Percentiles rank a stretch among this genome's conserved stretches.
Evolutionary conservation across 1,140 invertebrate genomes (phyloP).

Genomic region (Cherax quadricarinatus): DNA sequence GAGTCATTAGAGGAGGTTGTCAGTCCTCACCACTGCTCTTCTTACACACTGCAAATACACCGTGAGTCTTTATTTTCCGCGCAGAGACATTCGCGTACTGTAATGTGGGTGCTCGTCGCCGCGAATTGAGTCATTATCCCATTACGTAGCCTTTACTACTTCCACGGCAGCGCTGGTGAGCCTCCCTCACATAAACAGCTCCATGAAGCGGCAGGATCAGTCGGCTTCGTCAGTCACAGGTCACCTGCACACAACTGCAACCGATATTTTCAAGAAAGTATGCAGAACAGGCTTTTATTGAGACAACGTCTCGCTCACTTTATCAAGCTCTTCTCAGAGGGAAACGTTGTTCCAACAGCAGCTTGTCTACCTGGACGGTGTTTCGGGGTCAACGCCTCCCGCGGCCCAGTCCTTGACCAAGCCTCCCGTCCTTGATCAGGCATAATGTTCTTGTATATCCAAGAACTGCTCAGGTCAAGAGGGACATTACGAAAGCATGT

Average conservation of each 20-base stretch:
- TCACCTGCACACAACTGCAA: not conserved
- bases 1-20: not conserved
- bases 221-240: not conserved
- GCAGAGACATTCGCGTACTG: slow-evolving; percentile 43
- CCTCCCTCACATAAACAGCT: slow-evolving; percentile 6
- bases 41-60: slow-evolving; percentile 13
- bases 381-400: not conserved
- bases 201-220: not conserved
- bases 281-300: not conserved
- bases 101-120: slow-evolving; percentile 34
- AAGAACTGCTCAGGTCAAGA: no score
- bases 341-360: no score
- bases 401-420: not conserved
- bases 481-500: no score
- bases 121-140: slow-evolving; percentile 68
- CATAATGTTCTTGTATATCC: no score
- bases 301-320: no score
- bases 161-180: not conserved
- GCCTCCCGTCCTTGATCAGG: no score
- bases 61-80: slow-evolving; percentile 20
- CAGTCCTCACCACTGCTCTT: not conserved
- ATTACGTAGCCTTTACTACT: slow-evolving; percentile 41
- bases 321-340: no score
- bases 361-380: no score
- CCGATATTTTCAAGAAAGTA: not conserved